Evolutionary conservation across 2,797 vertebrate genomes (phyloP).

Genomic region (Amphiprion clarkii): DNA sequence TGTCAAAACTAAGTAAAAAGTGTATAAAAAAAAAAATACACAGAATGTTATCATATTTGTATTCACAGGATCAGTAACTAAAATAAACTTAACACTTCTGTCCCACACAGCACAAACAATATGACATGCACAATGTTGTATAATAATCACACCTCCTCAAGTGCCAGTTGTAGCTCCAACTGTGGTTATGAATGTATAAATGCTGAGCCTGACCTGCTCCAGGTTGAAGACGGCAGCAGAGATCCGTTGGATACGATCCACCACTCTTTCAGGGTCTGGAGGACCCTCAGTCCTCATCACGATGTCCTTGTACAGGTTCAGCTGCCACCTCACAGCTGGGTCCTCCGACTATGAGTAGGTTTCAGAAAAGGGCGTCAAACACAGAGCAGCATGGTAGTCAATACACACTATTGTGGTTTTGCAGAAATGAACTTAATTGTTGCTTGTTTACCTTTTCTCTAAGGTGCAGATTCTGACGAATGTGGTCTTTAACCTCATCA

Average conservation of each 20-base stretch:
- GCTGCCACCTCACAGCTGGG: conserved; percentile 97
- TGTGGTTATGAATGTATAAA: background rate
- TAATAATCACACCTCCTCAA: background rate
- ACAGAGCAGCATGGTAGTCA: background rate
- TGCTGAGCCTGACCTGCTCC: conserved; percentile 89
- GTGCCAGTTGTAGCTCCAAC: background rate
- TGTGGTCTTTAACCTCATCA: conserved; percentile 96
- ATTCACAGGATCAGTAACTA: background rate
- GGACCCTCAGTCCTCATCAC: conserved; percentile 89
- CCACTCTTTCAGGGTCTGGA: conserved; percentile 90
- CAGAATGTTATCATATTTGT: background rate
- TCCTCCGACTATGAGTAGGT: conserved; percentile 90
- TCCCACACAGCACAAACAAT: background rate
- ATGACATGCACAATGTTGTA: background rate
- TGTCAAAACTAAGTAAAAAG: background rate
- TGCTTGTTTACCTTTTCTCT: conserved; percentile 91
- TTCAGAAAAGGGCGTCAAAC: background rate
- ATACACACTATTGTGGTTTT: background rate
- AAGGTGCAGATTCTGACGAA: conserved; percentile 94
- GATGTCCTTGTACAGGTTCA: conserved; percentile 97
- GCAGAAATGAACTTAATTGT: rapidly evolving
- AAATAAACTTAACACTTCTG: background rate
- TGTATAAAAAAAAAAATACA: background rate
- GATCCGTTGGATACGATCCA: conserved; percentile 96
- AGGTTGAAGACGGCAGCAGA: conserved; percentile 98